These are phyloP conservation scores for Brachionus calyciflorus DNA, from an alignment of 1,140 invertebrate genomes.

Conservation along the genomic window DNA sequence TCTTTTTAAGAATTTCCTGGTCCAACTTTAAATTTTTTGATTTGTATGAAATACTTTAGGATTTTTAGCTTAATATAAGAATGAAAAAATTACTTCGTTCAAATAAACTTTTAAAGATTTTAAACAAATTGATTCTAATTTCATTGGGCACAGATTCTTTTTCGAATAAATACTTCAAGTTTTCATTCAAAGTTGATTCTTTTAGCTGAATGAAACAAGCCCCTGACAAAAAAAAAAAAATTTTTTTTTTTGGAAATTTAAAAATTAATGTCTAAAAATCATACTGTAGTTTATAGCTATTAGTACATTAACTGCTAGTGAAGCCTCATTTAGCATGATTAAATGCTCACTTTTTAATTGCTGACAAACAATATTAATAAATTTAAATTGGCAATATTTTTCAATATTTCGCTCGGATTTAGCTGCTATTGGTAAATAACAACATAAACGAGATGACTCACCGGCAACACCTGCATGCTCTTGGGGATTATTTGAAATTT, in stretches of 20 bases:
- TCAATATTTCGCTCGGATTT: constrained; percentile 10
- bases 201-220: constrained; percentile 8
- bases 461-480: constrained; percentile 28
- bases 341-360: constrained; percentile 37
- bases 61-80: too few species aligned
- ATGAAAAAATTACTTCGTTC: background rate
- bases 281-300: background rate
- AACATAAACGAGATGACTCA: constrained; percentile 6
- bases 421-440: constrained; percentile 40
- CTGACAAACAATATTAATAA: constrained; percentile 3
- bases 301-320: constrained; percentile 15
- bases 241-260: background rate
- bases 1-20: too few species aligned
- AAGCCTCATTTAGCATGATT: constrained; percentile 43
- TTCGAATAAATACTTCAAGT: background rate
- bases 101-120: constrained; percentile 16
- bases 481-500: constrained; percentile 18
- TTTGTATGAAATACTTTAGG: too few species aligned
- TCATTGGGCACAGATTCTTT: constrained; percentile 17
- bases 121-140: background rate
- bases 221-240: background rate
- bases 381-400: constrained; percentile 2
- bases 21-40: too few species aligned
- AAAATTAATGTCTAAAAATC: background rate
- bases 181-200: background rate